Evolutionary conservation across 2,797 vertebrate genomes (phyloP).

Genomic region (Coendou prehensilis): DNA sequence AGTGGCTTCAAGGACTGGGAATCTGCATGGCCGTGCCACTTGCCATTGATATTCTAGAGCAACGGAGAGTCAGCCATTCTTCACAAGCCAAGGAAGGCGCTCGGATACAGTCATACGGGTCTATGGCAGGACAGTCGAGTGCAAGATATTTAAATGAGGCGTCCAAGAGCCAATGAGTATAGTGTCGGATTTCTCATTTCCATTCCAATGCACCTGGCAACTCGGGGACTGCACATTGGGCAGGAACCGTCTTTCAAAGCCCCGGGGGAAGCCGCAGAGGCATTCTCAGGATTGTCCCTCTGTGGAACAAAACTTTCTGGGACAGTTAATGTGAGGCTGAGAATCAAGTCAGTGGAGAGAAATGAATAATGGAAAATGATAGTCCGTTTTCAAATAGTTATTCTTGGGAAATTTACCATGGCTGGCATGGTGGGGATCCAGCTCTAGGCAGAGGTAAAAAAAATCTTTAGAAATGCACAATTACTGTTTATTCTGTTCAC

Average conservation of each 20-base stretch:
- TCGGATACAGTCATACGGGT: neutral
- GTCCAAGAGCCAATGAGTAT: neutral
- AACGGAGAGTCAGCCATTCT: neutral
- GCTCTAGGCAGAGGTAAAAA: neutral
- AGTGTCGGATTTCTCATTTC: neutral
- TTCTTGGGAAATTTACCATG: neutral
- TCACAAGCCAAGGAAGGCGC: neutral
- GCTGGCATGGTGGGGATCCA: neutral
- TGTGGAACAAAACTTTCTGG: neutral
- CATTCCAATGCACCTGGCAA: neutral
- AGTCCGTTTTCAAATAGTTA: slow-evolving; percentile 9
- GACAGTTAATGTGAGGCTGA: slow-evolving; percentile 12
- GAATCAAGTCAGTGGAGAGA: slow-evolving; percentile 56
- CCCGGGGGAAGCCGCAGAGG: neutral
- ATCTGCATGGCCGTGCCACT: neutral
- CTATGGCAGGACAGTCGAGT: neutral
- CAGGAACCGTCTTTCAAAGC: slow-evolving; percentile 11
- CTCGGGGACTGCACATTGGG: neutral
- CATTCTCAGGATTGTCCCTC: neutral
- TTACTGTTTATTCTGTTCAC: neutral
- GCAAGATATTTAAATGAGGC: neutral
- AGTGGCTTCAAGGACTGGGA: slow-evolving; percentile 25
- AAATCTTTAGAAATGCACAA: neutral
- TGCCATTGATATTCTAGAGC: slow-evolving; percentile 3
- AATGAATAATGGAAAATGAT: slow-evolving; percentile 60